Evolutionary conservation across 2,113 vertebrate species (phyloP).

Genomic region (Hyperoodon ampullatus): DNA sequence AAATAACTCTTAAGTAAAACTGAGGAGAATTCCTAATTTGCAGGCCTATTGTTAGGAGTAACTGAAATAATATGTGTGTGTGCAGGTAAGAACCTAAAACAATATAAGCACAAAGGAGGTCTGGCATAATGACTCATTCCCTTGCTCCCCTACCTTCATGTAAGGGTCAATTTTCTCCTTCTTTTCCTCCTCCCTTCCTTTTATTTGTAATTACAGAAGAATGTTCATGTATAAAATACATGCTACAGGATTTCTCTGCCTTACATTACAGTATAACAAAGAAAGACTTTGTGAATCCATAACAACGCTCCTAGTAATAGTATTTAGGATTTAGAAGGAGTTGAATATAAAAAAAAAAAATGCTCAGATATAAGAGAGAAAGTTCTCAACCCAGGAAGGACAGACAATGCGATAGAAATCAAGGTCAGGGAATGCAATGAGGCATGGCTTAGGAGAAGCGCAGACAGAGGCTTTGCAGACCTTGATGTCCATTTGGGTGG

Average conservation of each 20-base stretch:
- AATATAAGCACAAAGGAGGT: neutral
- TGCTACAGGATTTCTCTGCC: neutral
- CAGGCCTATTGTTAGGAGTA: neutral
- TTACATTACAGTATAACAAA: neutral
- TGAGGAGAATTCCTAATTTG: neutral
- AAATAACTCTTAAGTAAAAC: constrained; percentile 38
- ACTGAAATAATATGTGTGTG: neutral
- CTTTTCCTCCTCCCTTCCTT: neutral
- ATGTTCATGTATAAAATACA: neutral
- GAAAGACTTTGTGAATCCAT: neutral
- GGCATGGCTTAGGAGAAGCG: too few relatives aligned
- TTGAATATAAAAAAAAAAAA: neutral
- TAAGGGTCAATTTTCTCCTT: neutral
- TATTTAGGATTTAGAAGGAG: neutral
- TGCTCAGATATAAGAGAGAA: neutral
- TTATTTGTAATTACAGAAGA: neutral
- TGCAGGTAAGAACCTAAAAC: neutral
- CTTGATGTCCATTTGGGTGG: neutral
- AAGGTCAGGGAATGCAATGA: neutral
- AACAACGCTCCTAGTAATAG: neutral
- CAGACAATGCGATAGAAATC: neutral
- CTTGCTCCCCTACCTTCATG: neutral
- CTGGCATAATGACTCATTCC: neutral
- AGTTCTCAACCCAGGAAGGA: neutral
- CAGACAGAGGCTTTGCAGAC: neutral